A percentile compares a stretch with the other conserved stretches of the same genome.
Conservation (phyloP, 2,797 vertebrate genomes). For the Brotula barbata region DNA sequence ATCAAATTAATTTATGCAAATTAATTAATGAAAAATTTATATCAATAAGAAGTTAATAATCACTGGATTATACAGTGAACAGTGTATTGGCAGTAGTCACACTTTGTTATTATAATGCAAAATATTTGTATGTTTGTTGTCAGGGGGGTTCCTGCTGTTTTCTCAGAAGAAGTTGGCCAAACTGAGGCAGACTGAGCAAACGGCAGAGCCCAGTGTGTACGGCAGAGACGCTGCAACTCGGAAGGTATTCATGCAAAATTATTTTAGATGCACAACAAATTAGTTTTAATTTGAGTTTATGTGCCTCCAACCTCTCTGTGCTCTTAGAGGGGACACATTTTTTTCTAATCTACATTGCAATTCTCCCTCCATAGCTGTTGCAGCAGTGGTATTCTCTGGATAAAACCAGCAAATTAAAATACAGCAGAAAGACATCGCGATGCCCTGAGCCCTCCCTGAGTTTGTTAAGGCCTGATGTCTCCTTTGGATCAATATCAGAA, state of each 20-base stretch:
- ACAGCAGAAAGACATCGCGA: constrained; percentile 78
- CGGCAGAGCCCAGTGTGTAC: neutral
- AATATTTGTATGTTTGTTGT: neutral
- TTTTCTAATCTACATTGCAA: neutral
- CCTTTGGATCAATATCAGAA: constrained; percentile 94
- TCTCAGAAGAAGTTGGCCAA: constrained; percentile 86
- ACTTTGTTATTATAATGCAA: too few relatives aligned
- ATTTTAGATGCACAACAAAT: neutral
- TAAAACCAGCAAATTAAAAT: constrained; percentile 77
- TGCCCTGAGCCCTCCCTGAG: constrained; percentile 90
- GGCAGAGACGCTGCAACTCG: constrained; percentile 74
- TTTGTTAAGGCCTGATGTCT: constrained; percentile 84
- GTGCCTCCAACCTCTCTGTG: neutral
- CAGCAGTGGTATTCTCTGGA: constrained; percentile 85
- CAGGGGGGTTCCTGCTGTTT: constrained; percentile 86
- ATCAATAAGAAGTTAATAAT: too few relatives aligned
- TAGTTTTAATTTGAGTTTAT: neutral
- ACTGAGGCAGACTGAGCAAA: constrained; percentile 64
- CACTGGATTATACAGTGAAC: too few relatives aligned
- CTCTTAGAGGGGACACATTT: too few relatives aligned
- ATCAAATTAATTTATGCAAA: too few relatives aligned
- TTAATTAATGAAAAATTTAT: too few relatives aligned
- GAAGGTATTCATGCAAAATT: constrained; percentile 74
- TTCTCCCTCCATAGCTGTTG: constrained; percentile 74
- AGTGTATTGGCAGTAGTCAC: too few relatives aligned